A percentile compares a stretch with the other conserved stretches of the same genome.
Conservation (phyloP, 2,113 vertebrate species). For the Corydoras maculifer region DNA sequence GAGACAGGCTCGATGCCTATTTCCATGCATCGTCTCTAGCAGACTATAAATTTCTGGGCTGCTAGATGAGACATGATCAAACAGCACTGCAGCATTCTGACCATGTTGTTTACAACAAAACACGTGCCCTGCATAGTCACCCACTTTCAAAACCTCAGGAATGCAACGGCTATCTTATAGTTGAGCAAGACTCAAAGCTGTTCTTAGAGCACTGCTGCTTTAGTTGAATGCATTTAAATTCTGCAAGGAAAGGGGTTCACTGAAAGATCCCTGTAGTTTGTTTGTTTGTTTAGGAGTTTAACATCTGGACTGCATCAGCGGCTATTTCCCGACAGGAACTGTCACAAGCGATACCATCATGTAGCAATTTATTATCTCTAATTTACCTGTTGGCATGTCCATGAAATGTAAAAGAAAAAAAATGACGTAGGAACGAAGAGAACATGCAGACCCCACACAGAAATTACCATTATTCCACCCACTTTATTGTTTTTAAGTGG, state of each 20-base stretch:
- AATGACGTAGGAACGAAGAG: too few relatives aligned
- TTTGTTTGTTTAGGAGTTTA: too few relatives aligned
- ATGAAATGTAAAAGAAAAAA: too few relatives aligned
- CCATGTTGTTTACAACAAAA: constrained; percentile 43
- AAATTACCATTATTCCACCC: too few relatives aligned
- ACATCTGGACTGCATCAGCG: too few relatives aligned
- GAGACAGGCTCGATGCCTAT: background rate
- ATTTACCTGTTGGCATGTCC: too few relatives aligned
- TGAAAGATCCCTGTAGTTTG: too few relatives aligned
- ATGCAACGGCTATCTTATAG: constrained; percentile 28
- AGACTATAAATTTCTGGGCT: constrained; percentile 27
- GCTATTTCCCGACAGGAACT: too few relatives aligned
- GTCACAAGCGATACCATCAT: too few relatives aligned
- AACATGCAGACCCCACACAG: too few relatives aligned
- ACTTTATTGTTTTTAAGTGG: too few relatives aligned
- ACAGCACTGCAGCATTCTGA: constrained; percentile 24
- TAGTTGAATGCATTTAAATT: background rate
- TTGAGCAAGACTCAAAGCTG: background rate
- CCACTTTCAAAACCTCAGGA: constrained; percentile 41
- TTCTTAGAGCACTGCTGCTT: constrained; percentile 14
- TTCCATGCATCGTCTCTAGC: constrained; percentile 13
- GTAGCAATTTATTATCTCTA: too few relatives aligned
- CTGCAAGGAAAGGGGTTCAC: background rate
- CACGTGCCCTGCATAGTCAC: constrained; percentile 29
- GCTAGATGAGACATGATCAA: constrained; percentile 29